Evolutionary conservation across 2,797 vertebrate species (phyloP), one percentile per base, ranked within the genome.

Genomic region (Lophius americanus): DNA sequence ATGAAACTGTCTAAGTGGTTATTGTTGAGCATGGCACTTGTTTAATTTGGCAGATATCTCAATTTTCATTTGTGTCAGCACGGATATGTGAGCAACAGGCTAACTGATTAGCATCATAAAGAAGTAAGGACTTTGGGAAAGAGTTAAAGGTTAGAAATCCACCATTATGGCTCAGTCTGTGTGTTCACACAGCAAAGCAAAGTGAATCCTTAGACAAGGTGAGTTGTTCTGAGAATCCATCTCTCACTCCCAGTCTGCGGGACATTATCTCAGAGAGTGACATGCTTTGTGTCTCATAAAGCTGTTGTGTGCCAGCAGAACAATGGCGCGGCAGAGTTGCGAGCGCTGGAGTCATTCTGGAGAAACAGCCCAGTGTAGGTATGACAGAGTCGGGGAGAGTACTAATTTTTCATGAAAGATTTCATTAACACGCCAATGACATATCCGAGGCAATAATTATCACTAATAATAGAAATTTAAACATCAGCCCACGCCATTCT

Each of bases 401-500:
- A 60, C 84, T 78, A 88, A 83, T 89, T 88, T 79, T 84, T 85
- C 72, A 88, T 86, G 77, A 89, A 92, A 89, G 78, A 87, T 86
- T 83, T 79, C 85, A 92, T 91, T 90, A 92, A 80, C 76, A 87
- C 77, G 78, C 76, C 83, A 90, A 83, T 85, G 81, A 85, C 75
- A 78, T 89, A 70, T 82, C 84, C 80, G 60, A 82, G 80, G 87
- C 81, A 65, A 79, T 84, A 92, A 91, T 90, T 82, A 91, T 83
- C 60, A 75, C 78, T 81, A 84, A 90, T 91, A 92, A 93, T 90
- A 81, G 82, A 84, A 70, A 87, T 78, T 79, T 76, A 78, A 86
- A 82, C 83, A 87, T 85, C 82, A 80, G 77, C 79, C 61, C 13
- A 68, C 67, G 68, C 78, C 82, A 79, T 82, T 87, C 71, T 85